phyloP scores from a whole-genome alignment of 2,888 invertebrate species.

The Nomada hirtipes region DNA sequence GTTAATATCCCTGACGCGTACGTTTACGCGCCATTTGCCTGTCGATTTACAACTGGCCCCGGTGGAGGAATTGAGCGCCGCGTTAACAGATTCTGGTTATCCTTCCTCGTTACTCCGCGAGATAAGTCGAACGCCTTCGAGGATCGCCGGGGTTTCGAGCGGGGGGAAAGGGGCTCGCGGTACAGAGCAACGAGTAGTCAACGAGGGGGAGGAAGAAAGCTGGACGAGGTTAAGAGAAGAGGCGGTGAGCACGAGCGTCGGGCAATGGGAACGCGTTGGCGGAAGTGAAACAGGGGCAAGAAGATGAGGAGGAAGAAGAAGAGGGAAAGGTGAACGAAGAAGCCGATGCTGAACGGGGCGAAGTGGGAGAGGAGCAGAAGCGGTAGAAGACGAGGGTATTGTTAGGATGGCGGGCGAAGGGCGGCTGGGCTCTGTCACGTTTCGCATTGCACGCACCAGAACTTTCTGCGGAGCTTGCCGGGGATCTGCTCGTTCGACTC shows the following conservation, averaged over 20 bases:
- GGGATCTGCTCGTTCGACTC: slow-evolving; percentile 63
- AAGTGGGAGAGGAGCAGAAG: slow-evolving; percentile 34
- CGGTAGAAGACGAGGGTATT: slow-evolving; percentile 61
- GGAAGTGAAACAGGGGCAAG: slow-evolving; percentile 11
- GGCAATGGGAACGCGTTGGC: background rate
- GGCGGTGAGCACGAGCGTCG: slow-evolving; percentile 39
- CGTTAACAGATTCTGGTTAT: slow-evolving; percentile 66
- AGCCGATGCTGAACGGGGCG: slow-evolving; percentile 28
- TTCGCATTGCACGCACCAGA: slow-evolving; percentile 83
- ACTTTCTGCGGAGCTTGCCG: slow-evolving; percentile 69
- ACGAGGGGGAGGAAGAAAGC: slow-evolving; percentile 41
- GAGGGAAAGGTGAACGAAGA: background rate
- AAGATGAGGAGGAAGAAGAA: slow-evolving; percentile 1
- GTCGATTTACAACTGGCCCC: slow-evolving; percentile 65
- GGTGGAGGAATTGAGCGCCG: slow-evolving; percentile 66
- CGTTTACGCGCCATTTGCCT: slow-evolving; percentile 65
- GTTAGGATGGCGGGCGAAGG: slow-evolving; percentile 79
- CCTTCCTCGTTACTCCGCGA: slow-evolving; percentile 52
- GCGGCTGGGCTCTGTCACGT: slow-evolving; percentile 81
- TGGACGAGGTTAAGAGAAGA: slow-evolving; percentile 49
- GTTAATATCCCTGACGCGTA: slow-evolving; percentile 57
- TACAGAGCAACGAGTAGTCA: slow-evolving; percentile 38
- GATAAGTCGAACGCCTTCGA: slow-evolving; percentile 36
- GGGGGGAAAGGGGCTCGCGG: slow-evolving; percentile 41
- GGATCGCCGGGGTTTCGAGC: slow-evolving; percentile 19